Percentiles rank a stretch among this genome's conserved stretches.
Conservation (phyloP, 2,797 vertebrate genomes). For the Pteropus rufus region DNA sequence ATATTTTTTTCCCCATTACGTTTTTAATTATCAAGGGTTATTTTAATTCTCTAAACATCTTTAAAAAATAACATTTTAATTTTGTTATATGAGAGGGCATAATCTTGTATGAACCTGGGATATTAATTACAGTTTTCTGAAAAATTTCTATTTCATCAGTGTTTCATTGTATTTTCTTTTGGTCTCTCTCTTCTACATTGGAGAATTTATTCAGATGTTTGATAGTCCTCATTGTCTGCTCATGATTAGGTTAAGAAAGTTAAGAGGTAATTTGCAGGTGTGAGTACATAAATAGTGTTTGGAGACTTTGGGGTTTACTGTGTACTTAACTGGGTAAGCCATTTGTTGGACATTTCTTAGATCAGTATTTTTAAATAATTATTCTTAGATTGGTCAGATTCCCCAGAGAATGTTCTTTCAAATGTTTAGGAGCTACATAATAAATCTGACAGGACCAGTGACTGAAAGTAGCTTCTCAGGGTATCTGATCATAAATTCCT, state of each 20-base stretch:
- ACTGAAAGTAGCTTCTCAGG: no score
- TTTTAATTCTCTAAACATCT: not conserved
- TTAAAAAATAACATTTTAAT: not conserved
- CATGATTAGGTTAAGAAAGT: not conserved
- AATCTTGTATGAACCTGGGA: not conserved
- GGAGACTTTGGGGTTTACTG: not conserved
- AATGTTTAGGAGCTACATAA: not conserved
- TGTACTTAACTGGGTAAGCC: not conserved
- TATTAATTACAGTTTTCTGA: not conserved
- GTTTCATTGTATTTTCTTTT: not conserved
- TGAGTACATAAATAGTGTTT: not conserved
- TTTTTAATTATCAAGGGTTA: not conserved
- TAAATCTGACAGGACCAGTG: no score
- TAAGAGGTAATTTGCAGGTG: not conserved
- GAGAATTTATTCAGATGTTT: not conserved
- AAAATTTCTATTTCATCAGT: not conserved
- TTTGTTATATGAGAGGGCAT: not conserved
- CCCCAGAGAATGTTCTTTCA: not conserved
- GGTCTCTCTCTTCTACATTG: not conserved
- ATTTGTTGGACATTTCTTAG: not conserved
- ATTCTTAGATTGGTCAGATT: not conserved
- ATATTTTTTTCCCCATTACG: not conserved
- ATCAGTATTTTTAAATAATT: not conserved
- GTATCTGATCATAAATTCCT: no score
- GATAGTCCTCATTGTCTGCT: not conserved